Evolutionary conservation across 1,140 invertebrate species (phyloP).

Genomic region (Diplogasteroides magnus): DNA sequence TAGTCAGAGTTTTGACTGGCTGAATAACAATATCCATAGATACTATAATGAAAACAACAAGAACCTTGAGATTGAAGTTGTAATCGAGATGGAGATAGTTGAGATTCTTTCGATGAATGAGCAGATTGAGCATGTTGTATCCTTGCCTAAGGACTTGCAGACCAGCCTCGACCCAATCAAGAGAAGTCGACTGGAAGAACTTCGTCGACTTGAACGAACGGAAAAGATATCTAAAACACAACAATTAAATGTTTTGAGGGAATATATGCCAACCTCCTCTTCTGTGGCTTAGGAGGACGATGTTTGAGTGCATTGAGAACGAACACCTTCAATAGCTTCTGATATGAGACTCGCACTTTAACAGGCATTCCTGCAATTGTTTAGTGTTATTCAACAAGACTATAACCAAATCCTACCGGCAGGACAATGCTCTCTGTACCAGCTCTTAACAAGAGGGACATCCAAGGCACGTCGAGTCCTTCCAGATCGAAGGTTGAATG

Average conservation of each 20-base stretch:
- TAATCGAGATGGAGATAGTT: conserved; percentile 99
- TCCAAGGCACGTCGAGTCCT: conserved; percentile 79
- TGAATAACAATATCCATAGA: background rate
- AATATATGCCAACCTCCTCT: conserved; percentile 77
- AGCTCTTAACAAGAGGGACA: conserved; percentile 90
- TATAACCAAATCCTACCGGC: conserved; percentile 63
- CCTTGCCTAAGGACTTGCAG: conserved; percentile 95
- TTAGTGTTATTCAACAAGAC: background rate
- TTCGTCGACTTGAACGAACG: conserved; percentile 98
- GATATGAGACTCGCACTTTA: conserved; percentile 97
- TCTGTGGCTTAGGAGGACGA: conserved; percentile 92
- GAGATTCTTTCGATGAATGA: conserved; percentile 98
- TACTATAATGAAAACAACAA: background rate
- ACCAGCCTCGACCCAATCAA: conserved; percentile 99
- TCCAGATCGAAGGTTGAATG: conserved; percentile 90
- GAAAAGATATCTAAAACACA: conserved; percentile 64
- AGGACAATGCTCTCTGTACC: conserved; percentile 92
- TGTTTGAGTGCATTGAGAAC: conserved; percentile 96
- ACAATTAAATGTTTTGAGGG: conserved; percentile 14
- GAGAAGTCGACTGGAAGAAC: conserved; percentile 97
- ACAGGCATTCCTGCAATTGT: conserved; percentile 71
- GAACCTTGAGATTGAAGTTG: conserved; percentile 90
- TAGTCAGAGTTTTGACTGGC: conserved; percentile 97
- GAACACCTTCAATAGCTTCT: conserved; percentile 95
- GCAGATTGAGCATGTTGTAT: conserved; percentile 97